Evolutionary conservation across 2,888 invertebrate genomes (phyloP).

Genomic region (Branchipolynoe longqiensis): DNA sequence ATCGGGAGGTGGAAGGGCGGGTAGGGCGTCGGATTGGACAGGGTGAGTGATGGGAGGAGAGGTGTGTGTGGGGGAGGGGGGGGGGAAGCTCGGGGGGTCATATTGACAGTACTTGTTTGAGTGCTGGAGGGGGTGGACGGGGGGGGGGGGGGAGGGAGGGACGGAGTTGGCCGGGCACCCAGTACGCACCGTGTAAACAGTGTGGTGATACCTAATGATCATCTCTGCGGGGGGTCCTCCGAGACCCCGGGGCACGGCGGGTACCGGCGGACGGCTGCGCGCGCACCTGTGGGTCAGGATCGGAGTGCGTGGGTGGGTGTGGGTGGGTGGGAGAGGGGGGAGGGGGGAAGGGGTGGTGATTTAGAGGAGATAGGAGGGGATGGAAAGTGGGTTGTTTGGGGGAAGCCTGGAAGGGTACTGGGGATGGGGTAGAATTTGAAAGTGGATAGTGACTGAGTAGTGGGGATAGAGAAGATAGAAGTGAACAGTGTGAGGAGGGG

Average conservation of each 20-base stretch:
- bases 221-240: conserved; percentile 26
- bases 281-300: background rate
- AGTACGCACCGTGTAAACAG: conserved; percentile 21
- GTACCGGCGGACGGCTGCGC: background rate
- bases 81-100: background rate
- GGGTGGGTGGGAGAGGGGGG: background rate
- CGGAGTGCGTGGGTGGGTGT: background rate
- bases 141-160: too few species aligned
- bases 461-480: background rate
- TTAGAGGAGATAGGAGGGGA: too few species aligned
- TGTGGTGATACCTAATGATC: conserved; percentile 37
- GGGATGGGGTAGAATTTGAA: too few species aligned
- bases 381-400: too few species aligned
- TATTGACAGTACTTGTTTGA: background rate
- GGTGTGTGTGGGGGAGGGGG: too few species aligned
- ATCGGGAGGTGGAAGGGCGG: background rate
- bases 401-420: too few species aligned
- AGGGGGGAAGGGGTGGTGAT: background rate
- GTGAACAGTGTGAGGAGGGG: background rate
- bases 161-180: background rate
- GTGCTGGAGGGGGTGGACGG: background rate
- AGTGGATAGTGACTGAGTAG: background rate
- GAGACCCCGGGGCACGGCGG: background rate
- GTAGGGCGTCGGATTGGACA: background rate
- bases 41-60: too few species aligned